Percentiles rank a stretch among this genome's conserved stretches.
These are phyloP conservation scores for Scatophagus argus DNA, from an alignment of 2,113 vertebrate genomes.

Conservation along the genomic window DNA sequence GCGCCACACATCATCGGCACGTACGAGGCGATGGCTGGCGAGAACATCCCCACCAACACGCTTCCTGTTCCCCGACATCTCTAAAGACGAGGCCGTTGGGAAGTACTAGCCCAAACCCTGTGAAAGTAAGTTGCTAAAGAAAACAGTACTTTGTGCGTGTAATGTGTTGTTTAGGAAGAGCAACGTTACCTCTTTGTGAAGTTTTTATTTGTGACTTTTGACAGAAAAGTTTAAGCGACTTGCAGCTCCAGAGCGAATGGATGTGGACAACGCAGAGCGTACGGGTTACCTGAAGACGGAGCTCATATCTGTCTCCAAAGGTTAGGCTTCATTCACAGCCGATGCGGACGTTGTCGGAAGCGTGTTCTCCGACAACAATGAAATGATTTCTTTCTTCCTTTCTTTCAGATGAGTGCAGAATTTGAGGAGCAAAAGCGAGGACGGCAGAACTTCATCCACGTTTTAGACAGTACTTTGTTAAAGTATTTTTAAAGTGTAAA, in stretches of 20 bases:
- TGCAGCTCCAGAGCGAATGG: conserved; percentile 93
- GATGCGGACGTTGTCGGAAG: too few species aligned
- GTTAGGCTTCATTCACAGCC: conserved; percentile 87
- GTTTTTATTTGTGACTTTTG: too few species aligned
- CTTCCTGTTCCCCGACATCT: conserved; percentile 90
- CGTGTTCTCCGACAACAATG: too few species aligned
- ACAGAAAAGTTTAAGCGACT: accelerated
- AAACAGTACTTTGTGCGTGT: too few species aligned
- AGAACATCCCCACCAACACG: conserved; percentile 97
- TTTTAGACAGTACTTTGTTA: conserved; percentile 38
- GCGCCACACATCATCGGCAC: conserved; percentile 95
- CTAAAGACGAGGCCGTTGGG: conserved; percentile 95
- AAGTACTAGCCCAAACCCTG: conserved; percentile 96
- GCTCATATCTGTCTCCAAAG: conserved; percentile 97
- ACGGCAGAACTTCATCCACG: too few species aligned
- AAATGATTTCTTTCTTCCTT: too few species aligned
- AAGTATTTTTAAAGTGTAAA: too few species aligned
- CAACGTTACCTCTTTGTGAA: too few species aligned
- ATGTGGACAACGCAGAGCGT: conserved; percentile 86
- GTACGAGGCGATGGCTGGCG: conserved; percentile 96
- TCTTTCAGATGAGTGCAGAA: conserved; percentile 23
- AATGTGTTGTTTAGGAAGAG: too few species aligned
- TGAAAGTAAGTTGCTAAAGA: conserved; percentile 88
- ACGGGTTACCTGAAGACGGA: conserved; percentile 95
- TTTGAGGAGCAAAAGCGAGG: background rate